Evolutionary conservation across 1,140 invertebrate genomes (phyloP), one percentile per base, ranked within the genome.

Genomic region (Agrilus planipennis): DNA sequence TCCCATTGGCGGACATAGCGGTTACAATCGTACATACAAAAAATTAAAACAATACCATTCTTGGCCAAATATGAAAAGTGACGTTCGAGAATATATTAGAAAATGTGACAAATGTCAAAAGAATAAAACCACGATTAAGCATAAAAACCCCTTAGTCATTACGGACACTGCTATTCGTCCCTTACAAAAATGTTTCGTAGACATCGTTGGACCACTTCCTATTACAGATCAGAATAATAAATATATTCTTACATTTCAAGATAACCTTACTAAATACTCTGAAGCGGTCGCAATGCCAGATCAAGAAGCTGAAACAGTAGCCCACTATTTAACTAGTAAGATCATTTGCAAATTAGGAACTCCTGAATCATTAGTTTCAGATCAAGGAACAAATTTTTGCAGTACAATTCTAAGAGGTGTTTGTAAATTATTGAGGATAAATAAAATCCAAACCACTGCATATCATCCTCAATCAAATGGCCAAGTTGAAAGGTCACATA

Each of bases 181-280:
- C 16, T 58, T 60, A 23, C 39, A 58, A 34, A 16, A 40, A 17
- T 45, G 51, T 7, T 49, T 54, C 0, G 41, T 58, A 11, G 42
- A 67, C 58, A 41, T 72, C 55, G 44, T 67, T 50, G 51, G 57
- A 6, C 53, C 57, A 6, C 41, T 62, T 2, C 43, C 49, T 2
- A 30, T 27, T 0, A 57, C 51, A 7, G 1, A 39, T 4, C 29
- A 10, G 10, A 47, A 52, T 2, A 56, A 59, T 37, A 53, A 48
- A 40, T 63, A 61, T 47, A 54, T 65, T 9, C 25, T 65, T 4
- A 58, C 62, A 2, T 34, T 61, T n/a, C 42, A 46, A 34, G 58
- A 64, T 28, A 36, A 29, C 10, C 31, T 43, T 9, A 38, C 55
- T 30, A 30, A 55, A 48, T 36, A 57, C 42, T 5, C 50, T 2